Evolutionary conservation across 2,113 vertebrate species (phyloP).

Genomic region (Nycticryphes semicollaris): DNA sequence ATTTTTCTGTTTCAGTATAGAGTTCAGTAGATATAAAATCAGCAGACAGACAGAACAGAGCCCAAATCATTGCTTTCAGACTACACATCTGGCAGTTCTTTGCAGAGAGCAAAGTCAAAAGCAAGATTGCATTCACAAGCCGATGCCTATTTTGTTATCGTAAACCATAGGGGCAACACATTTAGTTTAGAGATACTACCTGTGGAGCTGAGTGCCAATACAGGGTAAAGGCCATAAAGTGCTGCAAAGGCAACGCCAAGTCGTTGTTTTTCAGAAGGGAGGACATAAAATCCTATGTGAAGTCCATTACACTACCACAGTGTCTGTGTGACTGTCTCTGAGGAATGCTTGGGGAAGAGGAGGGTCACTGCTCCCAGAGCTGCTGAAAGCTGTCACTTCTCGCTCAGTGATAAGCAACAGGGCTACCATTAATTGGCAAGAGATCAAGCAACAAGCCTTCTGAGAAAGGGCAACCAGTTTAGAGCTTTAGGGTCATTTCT

Average conservation of each 20-base stretch:
- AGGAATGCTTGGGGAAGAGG: background rate
- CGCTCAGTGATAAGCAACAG: background rate
- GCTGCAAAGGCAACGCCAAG: background rate
- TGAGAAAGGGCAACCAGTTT: background rate
- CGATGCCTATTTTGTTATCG: background rate
- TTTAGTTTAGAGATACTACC: background rate
- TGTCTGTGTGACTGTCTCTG: background rate
- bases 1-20: background rate
- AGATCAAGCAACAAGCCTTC: background rate
- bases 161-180: background rate
- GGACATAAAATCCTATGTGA: accelerated
- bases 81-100: background rate
- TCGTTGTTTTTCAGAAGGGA: background rate
- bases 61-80: background rate
- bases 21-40: background rate
- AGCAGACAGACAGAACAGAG: no score
- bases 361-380: background rate
- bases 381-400: background rate
- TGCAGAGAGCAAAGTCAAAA: background rate
- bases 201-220: background rate
- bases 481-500: background rate
- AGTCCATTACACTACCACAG: accelerated
- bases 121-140: background rate
- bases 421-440: background rate
- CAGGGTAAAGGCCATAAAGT: background rate